Percentiles rank a stretch among this genome's conserved stretches.
Conservation (phyloP, 2,888 invertebrate genomes). For the Thysanoteuthis rhombus region DNA sequence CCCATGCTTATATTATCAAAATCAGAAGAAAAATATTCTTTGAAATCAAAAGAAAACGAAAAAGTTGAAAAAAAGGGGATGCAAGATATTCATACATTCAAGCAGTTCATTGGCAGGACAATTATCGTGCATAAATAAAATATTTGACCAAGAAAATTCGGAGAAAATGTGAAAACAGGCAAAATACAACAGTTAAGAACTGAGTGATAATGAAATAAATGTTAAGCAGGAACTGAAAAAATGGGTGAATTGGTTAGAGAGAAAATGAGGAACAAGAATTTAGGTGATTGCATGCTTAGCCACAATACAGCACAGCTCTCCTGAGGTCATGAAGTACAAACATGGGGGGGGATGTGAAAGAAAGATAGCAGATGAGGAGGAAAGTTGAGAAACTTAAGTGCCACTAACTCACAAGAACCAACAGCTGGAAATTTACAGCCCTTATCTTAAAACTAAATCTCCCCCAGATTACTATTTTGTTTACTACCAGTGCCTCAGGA, state of each 20-base stretch:
- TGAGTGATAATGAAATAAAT: neutral
- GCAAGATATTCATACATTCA: neutral
- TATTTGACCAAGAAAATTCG: neutral
- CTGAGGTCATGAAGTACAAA: neutral
- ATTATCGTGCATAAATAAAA: neutral
- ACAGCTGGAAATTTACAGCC: neutral
- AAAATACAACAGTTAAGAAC: neutral
- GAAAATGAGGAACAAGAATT: slow-evolving; percentile 12
- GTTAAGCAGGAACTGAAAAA: neutral
- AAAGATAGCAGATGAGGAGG: no score
- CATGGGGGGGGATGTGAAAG: neutral
- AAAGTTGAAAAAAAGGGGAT: neutral
- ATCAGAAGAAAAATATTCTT: no score
- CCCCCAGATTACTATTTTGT: neutral
- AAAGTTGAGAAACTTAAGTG: neutral
- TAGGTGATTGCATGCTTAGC: neutral
- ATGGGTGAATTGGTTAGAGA: neutral
- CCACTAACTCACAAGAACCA: neutral
- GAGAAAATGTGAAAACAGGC: neutral
- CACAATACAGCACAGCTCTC: neutral
- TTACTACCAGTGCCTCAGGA: neutral
- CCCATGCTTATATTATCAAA: neutral
- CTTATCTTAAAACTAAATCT: neutral
- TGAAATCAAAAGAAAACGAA: no score
- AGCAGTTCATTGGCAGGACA: neutral